Evolutionary conservation across 2,888 invertebrate species (phyloP).

Genomic region (Gisinianus flammeolus): DNA sequence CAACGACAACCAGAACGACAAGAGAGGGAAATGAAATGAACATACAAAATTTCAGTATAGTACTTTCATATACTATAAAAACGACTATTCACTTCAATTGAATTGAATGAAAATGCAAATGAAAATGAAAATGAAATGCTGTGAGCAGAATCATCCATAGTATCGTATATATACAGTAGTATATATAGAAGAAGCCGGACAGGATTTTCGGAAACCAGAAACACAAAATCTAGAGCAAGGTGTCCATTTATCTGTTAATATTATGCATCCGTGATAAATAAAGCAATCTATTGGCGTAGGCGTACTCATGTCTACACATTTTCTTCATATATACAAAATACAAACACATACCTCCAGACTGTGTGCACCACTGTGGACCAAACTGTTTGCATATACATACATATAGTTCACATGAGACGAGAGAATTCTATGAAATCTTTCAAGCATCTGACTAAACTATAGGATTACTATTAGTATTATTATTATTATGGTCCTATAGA

Average conservation of each 20-base stretch:
- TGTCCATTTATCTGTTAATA: constrained; percentile 7
- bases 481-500: no score
- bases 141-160: not conserved
- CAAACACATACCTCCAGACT: no score
- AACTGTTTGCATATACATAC: no score
- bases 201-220: not conserved
- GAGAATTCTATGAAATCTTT: no score
- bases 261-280: not conserved
- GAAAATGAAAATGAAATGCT: not conserved
- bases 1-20: not conserved
- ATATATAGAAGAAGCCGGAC: not conserved
- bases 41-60: not conserved
- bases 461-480: no score
- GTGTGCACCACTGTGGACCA: no score
- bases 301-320: no score
- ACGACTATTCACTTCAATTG: not conserved
- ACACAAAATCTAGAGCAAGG: not conserved
- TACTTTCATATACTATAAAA: not conserved
- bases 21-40: not conserved
- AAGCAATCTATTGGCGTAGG: not conserved
- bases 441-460: no score
- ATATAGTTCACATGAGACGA: no score
- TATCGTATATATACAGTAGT: not conserved
- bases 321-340: no score
- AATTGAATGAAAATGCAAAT: not conserved